Evolutionary conservation across 2,113 vertebrate species (phyloP), one percentile per base, ranked within the genome.

Genomic region (Ammodytes dubius): DNA sequence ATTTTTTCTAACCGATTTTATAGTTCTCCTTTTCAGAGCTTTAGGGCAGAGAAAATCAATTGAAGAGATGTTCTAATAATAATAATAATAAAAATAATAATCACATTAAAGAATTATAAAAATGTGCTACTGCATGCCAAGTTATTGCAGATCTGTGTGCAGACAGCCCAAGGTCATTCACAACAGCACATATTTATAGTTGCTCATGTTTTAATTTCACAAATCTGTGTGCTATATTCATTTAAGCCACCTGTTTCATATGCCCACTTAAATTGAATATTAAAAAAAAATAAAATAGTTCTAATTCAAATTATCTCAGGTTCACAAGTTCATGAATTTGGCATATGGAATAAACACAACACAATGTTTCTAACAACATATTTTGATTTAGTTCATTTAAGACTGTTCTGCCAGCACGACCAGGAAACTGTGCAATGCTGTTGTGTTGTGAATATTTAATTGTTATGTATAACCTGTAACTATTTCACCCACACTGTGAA

Each of bases 381-480:
- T 58, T 66, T 65, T 12, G 40, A 65, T 35, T 60, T 60, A 11
- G 40, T 19, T 7, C 39, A 43, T 4, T 17, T 27, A 27, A 1
- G 0, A 61, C 8, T 37, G 8, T 14, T 50, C 9, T 9, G 6
- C n/a, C n/a, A 39, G 5, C 17, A 7, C 40, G 4, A 49, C 13
- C 8, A 46, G 74, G 39, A 57, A 59, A 61, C 10, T 39, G 47
- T 37, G 13, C 50, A 81, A 43, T 27, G 1, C 19, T 66, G 14
- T 5, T 15, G 8, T 73, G 61, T 60, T 50, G 45, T 54, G 43
- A 65, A 72, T 47, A 53, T 76, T 60, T 63, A 19, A 81, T 82
- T 71, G 64, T 81, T 49, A 83, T 70, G 70, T 66, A 67, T 43
- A 63, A 72, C 66, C 61, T 73, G 78, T 54, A 50, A 67, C 50